phyloP scores from a whole-genome alignment of 2,113 vertebrate species.

The Rhinichthys klamathensis region DNA sequence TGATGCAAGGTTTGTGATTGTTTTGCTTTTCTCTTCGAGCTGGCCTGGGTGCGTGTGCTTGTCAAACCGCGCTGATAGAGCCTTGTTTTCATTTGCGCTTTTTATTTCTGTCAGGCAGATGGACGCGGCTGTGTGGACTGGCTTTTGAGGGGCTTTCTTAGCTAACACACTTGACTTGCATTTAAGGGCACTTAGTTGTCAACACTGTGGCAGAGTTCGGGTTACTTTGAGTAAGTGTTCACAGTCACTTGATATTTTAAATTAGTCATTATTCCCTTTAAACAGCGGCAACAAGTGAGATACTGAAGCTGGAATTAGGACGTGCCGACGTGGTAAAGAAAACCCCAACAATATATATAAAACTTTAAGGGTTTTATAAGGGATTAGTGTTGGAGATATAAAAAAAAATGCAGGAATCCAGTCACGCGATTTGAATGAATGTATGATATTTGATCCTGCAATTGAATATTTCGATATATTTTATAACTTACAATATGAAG shows the following conservation, averaged over 20 bases:
- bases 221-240: background rate
- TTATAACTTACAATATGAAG: background rate
- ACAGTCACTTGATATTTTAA: background rate
- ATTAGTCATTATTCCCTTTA: background rate
- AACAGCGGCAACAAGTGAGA: background rate
- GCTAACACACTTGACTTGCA: constrained; percentile 42
- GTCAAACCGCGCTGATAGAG: constrained; percentile 2
- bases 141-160: constrained; percentile 48
- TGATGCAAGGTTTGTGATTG: constrained; percentile 80
- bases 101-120: constrained; percentile 36
- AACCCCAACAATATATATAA: background rate
- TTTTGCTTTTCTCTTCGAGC: constrained; percentile 62
- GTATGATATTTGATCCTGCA: background rate
- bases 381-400: background rate
- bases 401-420: background rate
- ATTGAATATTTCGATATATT: background rate
- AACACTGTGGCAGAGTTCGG: constrained; percentile 8
- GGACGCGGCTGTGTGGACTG: constrained; percentile 55
- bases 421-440: background rate
- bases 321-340: too few relatives aligned
- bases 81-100: background rate
- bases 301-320: background rate
- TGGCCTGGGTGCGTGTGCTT: constrained; percentile 30
- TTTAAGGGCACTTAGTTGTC: constrained; percentile 48
- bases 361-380: background rate